Conservation (phyloP, 2,888 invertebrate species). For the Nymphalis c-album region DNA sequence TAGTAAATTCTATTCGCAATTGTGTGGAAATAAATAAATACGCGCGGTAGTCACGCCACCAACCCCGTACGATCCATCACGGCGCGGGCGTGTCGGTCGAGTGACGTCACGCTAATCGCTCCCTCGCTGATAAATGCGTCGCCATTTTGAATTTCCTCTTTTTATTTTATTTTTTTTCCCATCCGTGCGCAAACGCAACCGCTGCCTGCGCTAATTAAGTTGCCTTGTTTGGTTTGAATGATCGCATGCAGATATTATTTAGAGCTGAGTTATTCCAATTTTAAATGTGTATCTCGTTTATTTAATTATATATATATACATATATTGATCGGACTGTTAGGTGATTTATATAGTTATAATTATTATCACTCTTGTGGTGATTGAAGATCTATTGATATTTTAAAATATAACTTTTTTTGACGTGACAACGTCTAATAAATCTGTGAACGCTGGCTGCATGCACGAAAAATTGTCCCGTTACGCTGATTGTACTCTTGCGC, state of each 20-base stretch:
- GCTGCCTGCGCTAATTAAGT: slow-evolving; percentile 51
- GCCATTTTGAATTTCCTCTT: slow-evolving; percentile 65
- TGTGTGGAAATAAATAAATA: slow-evolving; percentile 43
- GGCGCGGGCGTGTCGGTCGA: slow-evolving; percentile 60
- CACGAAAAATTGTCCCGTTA: too few species aligned
- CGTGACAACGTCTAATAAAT: too few species aligned
- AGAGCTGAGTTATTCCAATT: slow-evolving; percentile 24
- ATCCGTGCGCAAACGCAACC: slow-evolving; percentile 58
- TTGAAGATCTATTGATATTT: neutral
- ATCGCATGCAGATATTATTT: slow-evolving; percentile 51
- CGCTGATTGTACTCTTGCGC: too few species aligned
- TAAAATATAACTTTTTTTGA: too few species aligned
- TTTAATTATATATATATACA: slow-evolving; percentile 12
- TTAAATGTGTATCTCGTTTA: slow-evolving; percentile 10
- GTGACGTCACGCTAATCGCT: slow-evolving; percentile 62
- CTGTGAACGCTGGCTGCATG: too few species aligned
- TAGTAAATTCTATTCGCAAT: slow-evolving; percentile 27
- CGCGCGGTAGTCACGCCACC: slow-evolving; percentile 41
- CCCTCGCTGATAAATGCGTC: slow-evolving; percentile 59
- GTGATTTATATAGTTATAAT: neutral
- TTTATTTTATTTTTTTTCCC: slow-evolving; percentile 39
- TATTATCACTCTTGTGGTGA: neutral
- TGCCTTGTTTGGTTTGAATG: slow-evolving; percentile 53
- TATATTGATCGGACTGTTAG: neutral
- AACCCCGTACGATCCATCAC: slow-evolving; percentile 49